phyloP scores from a whole-genome alignment of 2,113 vertebrate species.

The Anser cygnoides region DNA sequence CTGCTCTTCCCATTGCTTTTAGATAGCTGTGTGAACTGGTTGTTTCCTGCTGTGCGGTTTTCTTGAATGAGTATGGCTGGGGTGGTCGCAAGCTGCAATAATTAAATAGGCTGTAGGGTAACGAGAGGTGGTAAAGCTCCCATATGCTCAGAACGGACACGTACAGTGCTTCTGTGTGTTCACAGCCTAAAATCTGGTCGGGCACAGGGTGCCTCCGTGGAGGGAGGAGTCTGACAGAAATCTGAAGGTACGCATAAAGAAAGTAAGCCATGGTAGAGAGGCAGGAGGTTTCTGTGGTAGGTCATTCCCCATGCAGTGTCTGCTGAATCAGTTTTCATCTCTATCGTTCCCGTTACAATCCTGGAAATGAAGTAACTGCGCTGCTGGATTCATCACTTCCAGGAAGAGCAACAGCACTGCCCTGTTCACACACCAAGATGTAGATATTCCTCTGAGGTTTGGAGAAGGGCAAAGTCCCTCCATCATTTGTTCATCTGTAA shows the following conservation, averaged over 20 bases:
- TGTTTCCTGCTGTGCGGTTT: not conserved
- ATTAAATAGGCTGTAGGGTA: not conserved
- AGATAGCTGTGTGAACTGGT: not conserved
- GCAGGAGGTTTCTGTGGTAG: not conserved
- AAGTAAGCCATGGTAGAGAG: not conserved
- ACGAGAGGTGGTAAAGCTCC: not conserved
- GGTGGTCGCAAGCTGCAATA: not conserved
- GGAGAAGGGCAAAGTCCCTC: not conserved
- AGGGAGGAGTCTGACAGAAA: not conserved
- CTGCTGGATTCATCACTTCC: not conserved
- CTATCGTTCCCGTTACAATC: not conserved
- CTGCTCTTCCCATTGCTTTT: not conserved
- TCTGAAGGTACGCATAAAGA: not conserved
- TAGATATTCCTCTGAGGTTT: not conserved
- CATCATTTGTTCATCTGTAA: not conserved
- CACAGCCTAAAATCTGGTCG: not conserved
- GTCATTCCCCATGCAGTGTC: not conserved
- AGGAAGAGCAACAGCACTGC: not conserved
- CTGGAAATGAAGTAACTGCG: not conserved
- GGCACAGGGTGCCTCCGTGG: not conserved
- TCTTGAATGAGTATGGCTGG: not conserved
- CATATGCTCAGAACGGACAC: not conserved
- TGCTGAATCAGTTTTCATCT: not conserved
- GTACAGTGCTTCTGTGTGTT: accelerated
- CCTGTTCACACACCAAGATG: not conserved